Percentiles rank a stretch among this genome's conserved stretches.
phyloP scores from a whole-genome alignment of 1,140 invertebrate genomes.

The Octopus bimaculoides region DNA sequence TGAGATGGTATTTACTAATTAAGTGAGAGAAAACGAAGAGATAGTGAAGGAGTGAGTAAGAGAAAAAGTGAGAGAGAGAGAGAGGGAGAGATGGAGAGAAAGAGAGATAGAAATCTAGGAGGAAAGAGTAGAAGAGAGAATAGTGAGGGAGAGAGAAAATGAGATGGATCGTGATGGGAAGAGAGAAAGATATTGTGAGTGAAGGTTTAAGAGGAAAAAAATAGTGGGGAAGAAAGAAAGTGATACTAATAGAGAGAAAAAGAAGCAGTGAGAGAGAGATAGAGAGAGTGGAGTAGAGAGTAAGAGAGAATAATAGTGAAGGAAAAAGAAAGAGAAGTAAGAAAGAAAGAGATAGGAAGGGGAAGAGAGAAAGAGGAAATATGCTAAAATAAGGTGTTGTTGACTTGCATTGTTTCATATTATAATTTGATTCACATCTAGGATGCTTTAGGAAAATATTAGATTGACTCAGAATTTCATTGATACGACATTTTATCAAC shows the following conservation, averaged over 20 bases:
- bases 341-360: background rate
- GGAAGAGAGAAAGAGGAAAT: background rate
- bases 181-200: background rate
- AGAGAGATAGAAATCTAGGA: background rate
- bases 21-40: too few species aligned
- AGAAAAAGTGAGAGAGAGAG: background rate
- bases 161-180: background rate
- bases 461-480: too few species aligned
- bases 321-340: background rate
- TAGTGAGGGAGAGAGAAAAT: background rate
- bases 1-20: too few species aligned
- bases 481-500: too few species aligned
- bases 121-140: background rate
- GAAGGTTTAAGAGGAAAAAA: background rate
- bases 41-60: background rate
- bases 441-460: too few species aligned
- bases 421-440: too few species aligned
- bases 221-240: background rate
- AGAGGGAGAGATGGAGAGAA: background rate
- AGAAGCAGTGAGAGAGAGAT: background rate
- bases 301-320: background rate
- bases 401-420: too few species aligned
- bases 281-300: background rate
- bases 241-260: background rate
- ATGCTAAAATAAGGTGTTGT: background rate